Base-by-base conservation (phyloP, 2,888 invertebrate genomes). In the Aleiodes alternator region DNA sequence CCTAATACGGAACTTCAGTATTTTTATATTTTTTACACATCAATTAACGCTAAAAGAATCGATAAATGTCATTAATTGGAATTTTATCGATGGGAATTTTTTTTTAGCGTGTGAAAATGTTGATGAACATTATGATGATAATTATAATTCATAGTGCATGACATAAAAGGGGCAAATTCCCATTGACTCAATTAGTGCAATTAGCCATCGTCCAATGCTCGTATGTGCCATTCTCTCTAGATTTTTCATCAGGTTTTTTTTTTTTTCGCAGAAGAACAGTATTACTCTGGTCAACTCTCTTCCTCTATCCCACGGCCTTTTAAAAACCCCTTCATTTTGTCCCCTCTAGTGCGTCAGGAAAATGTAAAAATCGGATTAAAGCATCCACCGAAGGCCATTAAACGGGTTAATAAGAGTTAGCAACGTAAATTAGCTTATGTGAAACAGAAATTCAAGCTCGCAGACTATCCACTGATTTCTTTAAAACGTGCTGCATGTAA, bases 301-400 rank as follows among this genome's bases (percentile, higher is more conserved):
- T 9, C 12, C 59, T 59, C 34, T 59, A 4, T 14, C n/a, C 14
- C n/a, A 43, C 29, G 59, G n/a, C 59, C 34, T 59, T 59, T 59
- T n/a, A 59, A 9, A 59, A 59, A 23, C 23, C 34, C 34, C 31
- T 34, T 59, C 38, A n/a, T 29, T 29, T 16, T 23, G 57, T 57
- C 23, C 31, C 23, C 31, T 29, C 11, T 34, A 53, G 61, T n/a
- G 23, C 64, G 51, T 57, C 50, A 61, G 72, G 73, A 79, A 73
- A 79, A 72, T 77, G 76, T 79, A 72, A 55, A 76, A 77, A 79
- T 77, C 75, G 77, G 72, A 79, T 79, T 77, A 79, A 70, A 73
- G 56, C 76, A 70, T 71, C 66, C 59, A 61, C 76, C 75, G 64
- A 69, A 72, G 77, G 72, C 77, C 72, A 77, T 79, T 77, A 79